These are phyloP conservation scores for Drosophila grimshawi DNA, from an alignment of 1,140 invertebrate genomes.

Conservation along the genomic window DNA sequence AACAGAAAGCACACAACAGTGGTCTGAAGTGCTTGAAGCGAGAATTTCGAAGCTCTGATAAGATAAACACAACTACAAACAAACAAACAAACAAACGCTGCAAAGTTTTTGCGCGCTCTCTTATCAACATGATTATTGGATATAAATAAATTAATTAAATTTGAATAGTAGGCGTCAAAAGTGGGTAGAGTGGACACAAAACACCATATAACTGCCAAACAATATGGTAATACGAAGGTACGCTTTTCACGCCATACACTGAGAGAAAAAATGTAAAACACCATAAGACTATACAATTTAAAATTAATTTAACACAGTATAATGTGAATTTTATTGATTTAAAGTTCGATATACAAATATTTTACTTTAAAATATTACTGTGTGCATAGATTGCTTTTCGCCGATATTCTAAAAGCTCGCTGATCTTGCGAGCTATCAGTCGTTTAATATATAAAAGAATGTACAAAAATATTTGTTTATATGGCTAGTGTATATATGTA, in stretches of 20 bases:
- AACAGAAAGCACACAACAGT: slow-evolving; percentile 34
- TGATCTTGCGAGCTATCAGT: slow-evolving; percentile 33
- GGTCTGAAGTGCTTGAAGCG: slow-evolving; percentile 44
- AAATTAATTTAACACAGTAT: no score
- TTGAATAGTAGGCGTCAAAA: slow-evolving; percentile 59
- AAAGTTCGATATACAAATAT: no score
- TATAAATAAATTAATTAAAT: slow-evolving; percentile 83
- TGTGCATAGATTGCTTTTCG: no score
- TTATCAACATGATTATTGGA: slow-evolving; percentile 75
- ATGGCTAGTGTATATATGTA: slow-evolving; percentile 9
- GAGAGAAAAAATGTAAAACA: not conserved
- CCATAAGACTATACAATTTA: no score
- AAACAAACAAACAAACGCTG: slow-evolving; percentile 22
- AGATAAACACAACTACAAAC: slow-evolving; percentile 41
- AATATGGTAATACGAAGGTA: not conserved
- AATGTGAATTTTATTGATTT: no score
- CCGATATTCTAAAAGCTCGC: slow-evolving; percentile 3
- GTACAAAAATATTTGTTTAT: slow-evolving; percentile 4
- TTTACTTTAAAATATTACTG: no score
- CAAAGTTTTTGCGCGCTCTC: slow-evolving; percentile 39
- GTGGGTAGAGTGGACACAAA: slow-evolving; percentile 32
- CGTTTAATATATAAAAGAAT: slow-evolving; percentile 23
- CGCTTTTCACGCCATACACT: slow-evolving; percentile 18
- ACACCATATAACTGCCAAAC: slow-evolving; percentile 8
- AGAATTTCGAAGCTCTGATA: slow-evolving; percentile 48